Evolutionary conservation across 2,797 vertebrate species (phyloP).

Genomic region (Agapornis canus): DNA sequence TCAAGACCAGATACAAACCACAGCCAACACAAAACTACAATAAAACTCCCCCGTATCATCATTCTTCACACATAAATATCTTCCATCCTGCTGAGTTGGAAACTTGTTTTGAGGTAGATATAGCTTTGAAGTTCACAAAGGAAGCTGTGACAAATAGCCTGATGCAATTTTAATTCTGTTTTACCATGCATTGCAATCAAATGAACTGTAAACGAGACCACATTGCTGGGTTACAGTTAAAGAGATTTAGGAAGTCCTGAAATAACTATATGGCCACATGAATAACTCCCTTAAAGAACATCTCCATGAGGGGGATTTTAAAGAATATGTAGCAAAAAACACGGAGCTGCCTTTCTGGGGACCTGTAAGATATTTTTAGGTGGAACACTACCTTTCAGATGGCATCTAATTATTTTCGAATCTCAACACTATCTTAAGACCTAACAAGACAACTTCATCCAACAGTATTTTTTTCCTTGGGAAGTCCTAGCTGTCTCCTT

Average conservation of each 20-base stretch:
- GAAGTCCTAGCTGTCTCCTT: neutral
- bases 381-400: neutral
- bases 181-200: neutral
- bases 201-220: neutral
- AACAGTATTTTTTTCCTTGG: neutral
- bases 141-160: neutral
- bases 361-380: neutral
- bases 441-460: neutral
- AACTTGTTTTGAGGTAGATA: slow-evolving; percentile 21
- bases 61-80: neutral
- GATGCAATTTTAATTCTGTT: slow-evolving; percentile 19
- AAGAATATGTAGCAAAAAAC: neutral
- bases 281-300: neutral
- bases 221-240: neutral
- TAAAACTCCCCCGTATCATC: neutral
- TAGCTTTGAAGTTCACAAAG: slow-evolving; percentile 9
- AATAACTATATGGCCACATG: neutral
- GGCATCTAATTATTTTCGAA: neutral
- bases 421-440: neutral
- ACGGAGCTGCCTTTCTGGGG: neutral
- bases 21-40: neutral
- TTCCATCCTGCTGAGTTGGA: slow-evolving; percentile 21
- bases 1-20: slow-evolving; percentile 23
- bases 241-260: neutral
- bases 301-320: neutral